These are phyloP conservation scores for Steromphala cineraria DNA, from an alignment of 2,888 invertebrate genomes.

Conservation along the genomic window DNA sequence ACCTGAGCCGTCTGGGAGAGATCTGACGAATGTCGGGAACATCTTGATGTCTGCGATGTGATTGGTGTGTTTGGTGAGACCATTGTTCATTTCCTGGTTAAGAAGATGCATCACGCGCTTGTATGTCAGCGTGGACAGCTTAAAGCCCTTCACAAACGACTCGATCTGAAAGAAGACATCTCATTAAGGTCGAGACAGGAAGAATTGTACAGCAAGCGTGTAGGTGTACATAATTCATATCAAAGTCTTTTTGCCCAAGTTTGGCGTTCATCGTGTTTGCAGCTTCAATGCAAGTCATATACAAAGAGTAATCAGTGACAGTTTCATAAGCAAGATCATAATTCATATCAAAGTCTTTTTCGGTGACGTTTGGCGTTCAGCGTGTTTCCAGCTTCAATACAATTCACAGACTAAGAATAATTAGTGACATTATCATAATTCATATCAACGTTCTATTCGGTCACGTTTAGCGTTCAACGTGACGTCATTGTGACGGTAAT, in stretches of 20 bases:
- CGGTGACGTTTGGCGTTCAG: too few species aligned
- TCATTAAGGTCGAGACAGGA: not conserved
- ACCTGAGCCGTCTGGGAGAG: conserved; percentile 93
- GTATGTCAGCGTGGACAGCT: conserved; percentile 87
- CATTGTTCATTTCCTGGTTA: conserved; percentile 86
- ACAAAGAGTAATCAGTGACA: too few species aligned
- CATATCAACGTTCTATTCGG: not conserved
- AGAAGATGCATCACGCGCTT: conserved; percentile 86
- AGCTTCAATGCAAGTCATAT: too few species aligned
- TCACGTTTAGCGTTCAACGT: not conserved
- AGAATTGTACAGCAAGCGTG: not conserved
- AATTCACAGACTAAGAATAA: too few species aligned
- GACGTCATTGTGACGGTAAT: too few species aligned
- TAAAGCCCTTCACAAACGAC: conserved; percentile 89
- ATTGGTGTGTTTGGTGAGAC: conserved; percentile 87
- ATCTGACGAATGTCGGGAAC: conserved; percentile 95
- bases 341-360: too few species aligned
- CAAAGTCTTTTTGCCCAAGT: not conserved
- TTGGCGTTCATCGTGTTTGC: not conserved
- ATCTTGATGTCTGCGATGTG: conserved; percentile 90
- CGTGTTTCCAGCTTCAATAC: too few species aligned
- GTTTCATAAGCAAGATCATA: too few species aligned
- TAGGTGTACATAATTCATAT: not conserved
- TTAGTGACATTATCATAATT: too few species aligned
- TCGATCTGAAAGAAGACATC: conserved; percentile 80